phyloP scores from a whole-genome alignment of 30 jellyfish, hydroid and myxozoan species.

The Aurelia aurita complex sp. Pacific region DNA sequence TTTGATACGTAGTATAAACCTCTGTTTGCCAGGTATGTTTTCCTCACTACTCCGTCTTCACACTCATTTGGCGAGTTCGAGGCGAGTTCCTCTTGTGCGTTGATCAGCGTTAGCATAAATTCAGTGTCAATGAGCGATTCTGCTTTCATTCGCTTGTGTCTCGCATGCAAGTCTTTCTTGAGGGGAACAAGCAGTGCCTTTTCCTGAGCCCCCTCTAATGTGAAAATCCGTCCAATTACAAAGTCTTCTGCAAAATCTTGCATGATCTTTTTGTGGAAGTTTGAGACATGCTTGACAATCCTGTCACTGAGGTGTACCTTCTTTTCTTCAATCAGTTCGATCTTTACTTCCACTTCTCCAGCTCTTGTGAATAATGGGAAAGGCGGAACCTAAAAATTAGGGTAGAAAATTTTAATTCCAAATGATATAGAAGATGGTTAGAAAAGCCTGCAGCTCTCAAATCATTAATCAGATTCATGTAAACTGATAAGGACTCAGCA shows the following conservation, averaged over 20 bases:
- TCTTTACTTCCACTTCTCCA: slow-evolving; percentile 58
- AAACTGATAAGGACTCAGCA: too few species aligned
- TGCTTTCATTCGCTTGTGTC: not conserved
- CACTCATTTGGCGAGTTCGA: not conserved
- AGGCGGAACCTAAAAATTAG: slow-evolving; percentile 48
- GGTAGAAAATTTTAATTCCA: not conserved
- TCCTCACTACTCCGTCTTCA: slow-evolving; percentile 59
- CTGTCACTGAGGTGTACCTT: not conserved
- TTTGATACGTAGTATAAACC: slow-evolving; percentile 52
- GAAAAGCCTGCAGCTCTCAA: too few species aligned
- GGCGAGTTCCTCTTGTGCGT: not conserved
- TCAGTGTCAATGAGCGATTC: slow-evolving; percentile 19
- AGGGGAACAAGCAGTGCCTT: slow-evolving; percentile 20
- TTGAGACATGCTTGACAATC: not conserved
- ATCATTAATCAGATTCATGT: too few species aligned
- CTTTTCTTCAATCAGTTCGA: slow-evolving; percentile 4
- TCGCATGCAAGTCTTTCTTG: not conserved
- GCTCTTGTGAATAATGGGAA: slow-evolving; percentile 66
- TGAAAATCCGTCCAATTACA: not conserved
- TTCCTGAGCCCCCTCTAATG: not conserved
- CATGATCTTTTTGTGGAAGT: slow-evolving; percentile 37
- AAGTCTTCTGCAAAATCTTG: not conserved
- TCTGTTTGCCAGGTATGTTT: slow-evolving; percentile 42
- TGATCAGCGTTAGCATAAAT: slow-evolving; percentile 3
- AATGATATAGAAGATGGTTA: too few species aligned